Evolutionary conservation across 1,140 invertebrate species (phyloP).

Genomic region (Hyphantria cunea): DNA sequence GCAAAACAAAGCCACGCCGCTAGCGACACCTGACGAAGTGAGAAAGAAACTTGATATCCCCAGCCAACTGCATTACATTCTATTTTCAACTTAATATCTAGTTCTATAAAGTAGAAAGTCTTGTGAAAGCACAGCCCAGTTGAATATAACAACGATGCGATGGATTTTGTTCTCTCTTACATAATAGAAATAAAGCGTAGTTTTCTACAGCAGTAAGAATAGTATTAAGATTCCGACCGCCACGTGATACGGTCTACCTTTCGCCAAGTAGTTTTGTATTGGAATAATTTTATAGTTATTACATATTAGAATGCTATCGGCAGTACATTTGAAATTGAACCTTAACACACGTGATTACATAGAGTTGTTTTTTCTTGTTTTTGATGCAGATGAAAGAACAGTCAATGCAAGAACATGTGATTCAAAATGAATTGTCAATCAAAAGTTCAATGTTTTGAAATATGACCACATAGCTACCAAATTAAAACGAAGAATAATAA

Average conservation of each 20-base stretch:
- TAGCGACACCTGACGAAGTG: slow-evolving; percentile 76
- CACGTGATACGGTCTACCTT: slow-evolving; percentile 74
- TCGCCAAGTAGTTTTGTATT: slow-evolving; percentile 74
- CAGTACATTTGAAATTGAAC: slow-evolving; percentile 28
- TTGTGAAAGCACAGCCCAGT: background rate
- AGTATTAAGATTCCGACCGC: slow-evolving; percentile 68
- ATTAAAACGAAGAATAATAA: slow-evolving; percentile 24
- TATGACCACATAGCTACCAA: slow-evolving; percentile 25
- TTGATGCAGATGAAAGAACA: slow-evolving; percentile 16
- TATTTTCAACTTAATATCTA: slow-evolving; percentile 19
- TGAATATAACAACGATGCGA: slow-evolving; percentile 1
- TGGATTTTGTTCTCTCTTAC: slow-evolving; percentile 18
- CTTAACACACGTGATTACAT: background rate
- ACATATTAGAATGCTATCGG: slow-evolving; percentile 63
- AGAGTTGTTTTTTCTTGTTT: slow-evolving; percentile 2
- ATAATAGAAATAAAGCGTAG: slow-evolving; percentile 31
- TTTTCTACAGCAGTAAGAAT: slow-evolving; percentile 34
- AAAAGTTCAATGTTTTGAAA: slow-evolving; percentile 26
- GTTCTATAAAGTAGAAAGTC: slow-evolving; percentile 5
- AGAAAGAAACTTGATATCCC: slow-evolving; percentile 74
- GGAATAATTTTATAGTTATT: slow-evolving; percentile 79
- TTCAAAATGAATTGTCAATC: slow-evolving; percentile 29
- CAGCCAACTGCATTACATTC: background rate
- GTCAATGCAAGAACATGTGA: slow-evolving; percentile 14
- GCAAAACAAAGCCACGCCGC: slow-evolving; percentile 69